A percentile compares a stretch with the other conserved stretches of the same genome.
phyloP scores from a whole-genome alignment of 2,113 vertebrate species.

The Arenaria interpres region DNA sequence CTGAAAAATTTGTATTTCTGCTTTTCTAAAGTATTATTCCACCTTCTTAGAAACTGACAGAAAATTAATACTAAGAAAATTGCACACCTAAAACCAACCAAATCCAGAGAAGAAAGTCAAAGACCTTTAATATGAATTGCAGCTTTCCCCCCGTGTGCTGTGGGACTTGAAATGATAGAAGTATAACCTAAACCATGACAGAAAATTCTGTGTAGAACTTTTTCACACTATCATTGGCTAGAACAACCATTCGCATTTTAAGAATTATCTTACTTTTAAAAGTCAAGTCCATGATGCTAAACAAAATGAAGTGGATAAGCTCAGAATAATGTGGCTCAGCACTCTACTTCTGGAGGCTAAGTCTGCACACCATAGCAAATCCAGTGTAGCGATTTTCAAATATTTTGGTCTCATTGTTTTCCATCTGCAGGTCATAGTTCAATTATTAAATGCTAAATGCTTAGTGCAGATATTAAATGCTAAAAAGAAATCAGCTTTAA shows the following conservation, averaged over 20 bases:
- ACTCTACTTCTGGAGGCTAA: not conserved
- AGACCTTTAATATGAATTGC: not conserved
- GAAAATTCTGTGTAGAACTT: not conserved
- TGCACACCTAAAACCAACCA: not conserved
- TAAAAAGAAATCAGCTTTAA: not conserved
- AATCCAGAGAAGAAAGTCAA: not conserved
- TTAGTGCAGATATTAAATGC: not conserved
- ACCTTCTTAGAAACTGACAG: not conserved
- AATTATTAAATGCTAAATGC: not conserved
- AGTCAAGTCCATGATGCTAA: not conserved
- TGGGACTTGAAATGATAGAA: not conserved
- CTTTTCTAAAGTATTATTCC: not conserved
- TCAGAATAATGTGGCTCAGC: not conserved
- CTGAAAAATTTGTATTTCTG: not conserved
- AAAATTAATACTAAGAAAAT: not conserved
- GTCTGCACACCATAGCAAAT: not conserved
- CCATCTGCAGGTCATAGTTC: not conserved
- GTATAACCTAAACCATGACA: not conserved
- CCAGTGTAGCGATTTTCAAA: not conserved
- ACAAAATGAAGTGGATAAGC: not conserved
- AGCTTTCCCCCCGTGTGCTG: not conserved
- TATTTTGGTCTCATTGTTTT: not conserved
- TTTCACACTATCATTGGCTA: not conserved
- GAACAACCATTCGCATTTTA: not conserved
- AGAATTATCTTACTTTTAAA: not conserved